Conservation (phyloP, 1,140 invertebrate species). For the Melitaea cinxia region DNA sequence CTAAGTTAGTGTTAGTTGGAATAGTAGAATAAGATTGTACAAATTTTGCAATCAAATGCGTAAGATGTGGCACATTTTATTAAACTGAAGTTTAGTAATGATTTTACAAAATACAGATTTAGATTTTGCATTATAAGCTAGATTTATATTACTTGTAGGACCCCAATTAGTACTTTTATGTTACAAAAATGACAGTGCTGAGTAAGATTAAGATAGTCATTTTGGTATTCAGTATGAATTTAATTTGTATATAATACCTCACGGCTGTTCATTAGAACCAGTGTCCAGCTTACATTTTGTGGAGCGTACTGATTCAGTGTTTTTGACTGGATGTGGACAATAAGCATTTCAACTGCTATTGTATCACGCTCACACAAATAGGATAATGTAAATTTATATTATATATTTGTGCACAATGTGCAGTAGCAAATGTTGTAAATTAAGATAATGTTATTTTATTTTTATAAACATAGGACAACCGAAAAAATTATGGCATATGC, state of each 20-base stretch:
- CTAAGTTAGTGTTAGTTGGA: constrained; percentile 41
- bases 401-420: constrained; percentile 71
- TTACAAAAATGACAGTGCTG: constrained; percentile 34
- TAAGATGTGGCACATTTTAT: constrained; percentile 34
- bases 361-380: constrained; percentile 24
- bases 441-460: constrained; percentile 78
- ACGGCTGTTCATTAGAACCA: constrained; percentile 5
- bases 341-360: constrained; percentile 5
- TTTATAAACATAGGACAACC: constrained; percentile 66
- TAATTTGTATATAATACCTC: constrained; percentile 29
- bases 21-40: constrained; percentile 46
- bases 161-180: constrained; percentile 26
- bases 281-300: not conserved
- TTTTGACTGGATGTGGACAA: not conserved
- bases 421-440: constrained; percentile 74
- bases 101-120: constrained; percentile 17
- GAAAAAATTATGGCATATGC: constrained; percentile 54
- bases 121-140: constrained; percentile 32
- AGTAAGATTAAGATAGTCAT: constrained; percentile 30
- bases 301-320: constrained; percentile 5
- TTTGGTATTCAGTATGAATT: constrained; percentile 25
- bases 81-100: constrained; percentile 16
- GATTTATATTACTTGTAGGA: constrained; percentile 22
- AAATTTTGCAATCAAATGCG: constrained; percentile 38
- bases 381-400: constrained; percentile 46